Percentiles rank a stretch among this genome's conserved stretches.
Evolutionary conservation across 2,888 invertebrate genomes (phyloP).

Genomic region (Drosophila eohydei): DNA sequence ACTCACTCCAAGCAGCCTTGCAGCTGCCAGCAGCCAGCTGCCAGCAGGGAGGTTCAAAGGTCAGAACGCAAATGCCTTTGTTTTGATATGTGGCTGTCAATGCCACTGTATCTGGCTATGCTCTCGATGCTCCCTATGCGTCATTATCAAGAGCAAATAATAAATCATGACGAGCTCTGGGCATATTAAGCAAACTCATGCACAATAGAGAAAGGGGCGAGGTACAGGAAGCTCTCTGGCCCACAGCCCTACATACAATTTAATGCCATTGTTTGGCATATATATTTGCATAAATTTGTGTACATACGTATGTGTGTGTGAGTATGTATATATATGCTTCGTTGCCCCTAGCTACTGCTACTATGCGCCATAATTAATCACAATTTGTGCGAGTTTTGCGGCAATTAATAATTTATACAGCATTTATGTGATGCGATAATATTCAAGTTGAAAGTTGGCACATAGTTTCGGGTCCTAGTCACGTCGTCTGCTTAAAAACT

Average conservation of each 20-base stretch:
- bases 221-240: constrained; percentile 5
- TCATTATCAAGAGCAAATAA: constrained; percentile 78
- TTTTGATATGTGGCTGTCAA: constrained; percentile 74
- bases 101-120: constrained; percentile 32
- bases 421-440: constrained; percentile 43
- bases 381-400: constrained; percentile 71
- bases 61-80: constrained; percentile 71
- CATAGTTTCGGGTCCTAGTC: constrained; percentile 41
- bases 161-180: constrained; percentile 67
- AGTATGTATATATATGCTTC: constrained; percentile 14
- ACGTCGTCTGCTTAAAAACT: constrained; percentile 47
- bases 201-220: constrained; percentile 16
- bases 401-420: constrained; percentile 71
- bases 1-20: constrained; percentile 2
- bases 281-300: constrained; percentile 7
- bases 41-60: constrained; percentile 55
- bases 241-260: constrained; percentile 41
- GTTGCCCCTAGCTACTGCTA: constrained; percentile 50
- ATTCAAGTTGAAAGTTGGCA: constrained; percentile 35
- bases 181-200: constrained; percentile 44
- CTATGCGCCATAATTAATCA: constrained; percentile 73
- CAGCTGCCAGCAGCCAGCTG: constrained; percentile 17
- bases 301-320: neutral
- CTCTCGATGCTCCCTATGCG: constrained; percentile 47
- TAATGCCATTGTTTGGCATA: constrained; percentile 54